phyloP scores from a whole-genome alignment of 2,113 vertebrate species.

The Eurypyga helias region DNA sequence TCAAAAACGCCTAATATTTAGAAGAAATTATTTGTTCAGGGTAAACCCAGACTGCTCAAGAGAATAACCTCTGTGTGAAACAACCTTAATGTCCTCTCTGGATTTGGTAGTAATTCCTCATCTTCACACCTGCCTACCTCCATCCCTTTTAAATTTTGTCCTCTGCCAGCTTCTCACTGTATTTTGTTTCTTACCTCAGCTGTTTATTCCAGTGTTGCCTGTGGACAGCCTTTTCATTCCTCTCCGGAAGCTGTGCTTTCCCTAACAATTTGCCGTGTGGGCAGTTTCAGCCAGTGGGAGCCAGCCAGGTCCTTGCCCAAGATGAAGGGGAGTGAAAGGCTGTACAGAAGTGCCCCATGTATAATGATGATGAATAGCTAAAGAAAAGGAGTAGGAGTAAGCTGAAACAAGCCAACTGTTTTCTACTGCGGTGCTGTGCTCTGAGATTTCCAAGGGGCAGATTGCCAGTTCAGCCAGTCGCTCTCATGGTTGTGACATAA shows the following conservation, averaged over 20 bases:
- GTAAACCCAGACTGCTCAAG: background rate
- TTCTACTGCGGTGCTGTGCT: background rate
- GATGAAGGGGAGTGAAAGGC: background rate
- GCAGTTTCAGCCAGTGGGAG: background rate
- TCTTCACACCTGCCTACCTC: background rate
- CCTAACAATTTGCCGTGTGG: background rate
- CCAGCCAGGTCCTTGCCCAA: background rate
- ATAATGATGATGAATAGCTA: background rate
- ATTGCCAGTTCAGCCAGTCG: background rate
- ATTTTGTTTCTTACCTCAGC: background rate
- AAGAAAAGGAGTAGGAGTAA: background rate
- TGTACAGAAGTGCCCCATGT: background rate
- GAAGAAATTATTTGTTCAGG: background rate
- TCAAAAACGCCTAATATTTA: background rate
- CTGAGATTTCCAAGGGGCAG: background rate
- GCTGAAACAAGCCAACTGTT: background rate
- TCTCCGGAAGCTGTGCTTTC: background rate
- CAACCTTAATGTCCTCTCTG: background rate
- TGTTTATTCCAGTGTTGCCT: rapidly evolving
- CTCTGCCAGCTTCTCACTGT: background rate
- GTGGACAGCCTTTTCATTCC: background rate
- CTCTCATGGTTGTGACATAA: background rate
- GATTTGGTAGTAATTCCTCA: background rate
- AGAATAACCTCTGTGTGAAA: background rate
- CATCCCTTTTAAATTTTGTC: background rate